A percentile compares a stretch with the other conserved stretches of the same genome.
Evolutionary conservation across 37 sponge, comb jelly and placozoan genomes (phyloP).

Genomic region (Ephydatia muelleri): DNA sequence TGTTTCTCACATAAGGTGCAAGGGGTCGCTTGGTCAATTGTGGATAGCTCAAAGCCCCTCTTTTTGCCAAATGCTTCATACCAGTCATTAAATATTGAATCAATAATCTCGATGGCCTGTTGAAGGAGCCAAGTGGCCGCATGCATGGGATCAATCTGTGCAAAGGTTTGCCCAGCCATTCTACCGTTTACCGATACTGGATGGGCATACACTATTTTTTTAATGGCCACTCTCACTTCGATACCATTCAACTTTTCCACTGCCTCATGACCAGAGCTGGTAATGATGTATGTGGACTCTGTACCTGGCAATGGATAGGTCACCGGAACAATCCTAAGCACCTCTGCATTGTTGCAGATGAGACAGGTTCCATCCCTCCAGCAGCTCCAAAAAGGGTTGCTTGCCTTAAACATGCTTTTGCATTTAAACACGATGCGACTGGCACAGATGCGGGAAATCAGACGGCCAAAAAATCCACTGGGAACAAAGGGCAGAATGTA

Average conservation of each 20-base stretch:
- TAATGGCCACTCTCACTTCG: conserved; percentile 53
- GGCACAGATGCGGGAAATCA: conserved; percentile 71
- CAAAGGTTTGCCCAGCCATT: neutral
- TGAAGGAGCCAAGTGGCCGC: conserved; percentile 78
- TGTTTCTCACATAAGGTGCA: conserved; percentile 32
- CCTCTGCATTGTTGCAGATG: conserved; percentile 55
- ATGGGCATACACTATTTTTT: conserved; percentile 11
- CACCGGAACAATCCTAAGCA: conserved; percentile 61
- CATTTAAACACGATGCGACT: conserved; percentile 24
- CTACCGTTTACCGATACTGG: neutral
- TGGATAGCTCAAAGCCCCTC: conserved; percentile 20
- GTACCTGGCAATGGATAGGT: conserved; percentile 34
- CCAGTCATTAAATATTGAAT: conserved; percentile 89
- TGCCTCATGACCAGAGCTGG: neutral
- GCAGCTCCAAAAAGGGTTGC: conserved; percentile 65
- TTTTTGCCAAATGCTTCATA: conserved; percentile 68
- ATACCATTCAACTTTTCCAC: conserved; percentile 25
- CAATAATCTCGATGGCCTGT: conserved; percentile 54
- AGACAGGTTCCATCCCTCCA: conserved; percentile 75
- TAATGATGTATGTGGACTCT: conserved; percentile 15
- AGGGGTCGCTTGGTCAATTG: conserved; percentile 19
- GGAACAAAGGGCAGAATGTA: conserved; percentile 72
- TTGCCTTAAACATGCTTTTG: neutral
- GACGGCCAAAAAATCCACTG: conserved; percentile 77
- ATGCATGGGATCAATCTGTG: neutral